Evolutionary conservation across 1,140 invertebrate species (phyloP), one percentile per base, ranked within the genome.

Genomic region (Argopecten irradians): DNA sequence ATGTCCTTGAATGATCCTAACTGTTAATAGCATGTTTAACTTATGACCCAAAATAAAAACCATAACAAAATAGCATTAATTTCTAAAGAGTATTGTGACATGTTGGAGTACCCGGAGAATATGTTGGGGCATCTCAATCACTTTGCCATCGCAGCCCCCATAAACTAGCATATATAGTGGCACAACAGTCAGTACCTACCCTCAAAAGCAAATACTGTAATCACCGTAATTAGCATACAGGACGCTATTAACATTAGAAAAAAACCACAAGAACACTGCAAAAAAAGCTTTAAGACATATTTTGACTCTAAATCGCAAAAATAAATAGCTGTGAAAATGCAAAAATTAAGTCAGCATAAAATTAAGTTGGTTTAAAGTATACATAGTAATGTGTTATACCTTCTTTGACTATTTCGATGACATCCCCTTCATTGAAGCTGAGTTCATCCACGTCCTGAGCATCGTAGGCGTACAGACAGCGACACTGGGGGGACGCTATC

Each of bases 361-460:
- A 84, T 28, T 5, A 84, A 84, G 22, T 28, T 84, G 83, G 7
- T 22, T 8, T 33, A 32, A 86, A 8, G 22, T 14, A 32, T 34
- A 86, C 19, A 32, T 11, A 36, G 13, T 16, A 86, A n/a, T 41
- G 16, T 41, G 32, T 85, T 90, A 95, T 92, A 97, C 97, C 96
- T 96, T 97, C 97, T 94, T 97, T 96, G 0, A 97, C 92, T 36
- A 97, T 96, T 89, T 97, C 96, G 87, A 97, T 96, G 16, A 97
- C 92, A 85, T 97, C 97, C 22, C 96, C 96, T 91, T 97, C 97
- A 85, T 96, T 96, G 41, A 97, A 96, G 43, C 95, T 96, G 0
- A 97, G 94, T 94, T 97, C 97, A 93, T 97, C 97, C 0, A 97
- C 95, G 94, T 97, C 97, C 92, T 96, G 96, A 7, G 97, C 97